phyloP scores from a whole-genome alignment of 2,797 vertebrate species.

The Sylvilagus floridanus region DNA sequence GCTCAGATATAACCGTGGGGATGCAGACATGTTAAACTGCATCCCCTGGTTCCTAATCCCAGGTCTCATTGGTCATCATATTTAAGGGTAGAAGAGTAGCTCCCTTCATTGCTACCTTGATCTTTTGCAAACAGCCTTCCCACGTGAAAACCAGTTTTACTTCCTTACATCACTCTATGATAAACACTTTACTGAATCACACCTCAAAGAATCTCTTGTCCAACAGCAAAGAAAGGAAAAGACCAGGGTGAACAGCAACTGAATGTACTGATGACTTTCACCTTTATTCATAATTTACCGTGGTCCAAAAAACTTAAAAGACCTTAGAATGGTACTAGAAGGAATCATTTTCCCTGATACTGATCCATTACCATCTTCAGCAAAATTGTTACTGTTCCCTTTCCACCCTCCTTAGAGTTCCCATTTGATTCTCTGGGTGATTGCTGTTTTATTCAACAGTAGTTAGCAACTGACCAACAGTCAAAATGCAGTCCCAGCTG shows the following conservation, averaged over 20 bases:
- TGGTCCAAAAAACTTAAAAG: background rate
- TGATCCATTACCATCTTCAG: background rate
- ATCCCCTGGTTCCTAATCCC: background rate
- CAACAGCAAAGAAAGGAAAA: background rate
- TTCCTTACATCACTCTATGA: background rate
- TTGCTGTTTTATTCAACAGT: background rate
- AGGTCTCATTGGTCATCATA: background rate
- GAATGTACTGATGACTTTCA: background rate
- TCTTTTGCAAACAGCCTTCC: background rate
- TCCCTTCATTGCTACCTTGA: background rate
- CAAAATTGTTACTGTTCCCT: background rate
- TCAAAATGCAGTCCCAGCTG: background rate
- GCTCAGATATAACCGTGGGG: background rate
- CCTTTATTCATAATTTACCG: background rate
- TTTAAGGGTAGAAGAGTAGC: background rate
- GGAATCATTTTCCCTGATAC: background rate
- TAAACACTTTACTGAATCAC: background rate
- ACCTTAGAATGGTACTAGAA: background rate
- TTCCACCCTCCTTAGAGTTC: conserved; percentile 1
- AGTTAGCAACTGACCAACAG: background rate
- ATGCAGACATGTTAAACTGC: background rate
- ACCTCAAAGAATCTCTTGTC: background rate
- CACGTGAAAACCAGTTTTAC: background rate
- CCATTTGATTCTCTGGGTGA: background rate
- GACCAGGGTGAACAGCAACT: background rate